Percentiles rank a stretch among this genome's conserved stretches.
phyloP scores from a whole-genome alignment of 2,888 invertebrate genomes.

The Emmelina monodactyla region DNA sequence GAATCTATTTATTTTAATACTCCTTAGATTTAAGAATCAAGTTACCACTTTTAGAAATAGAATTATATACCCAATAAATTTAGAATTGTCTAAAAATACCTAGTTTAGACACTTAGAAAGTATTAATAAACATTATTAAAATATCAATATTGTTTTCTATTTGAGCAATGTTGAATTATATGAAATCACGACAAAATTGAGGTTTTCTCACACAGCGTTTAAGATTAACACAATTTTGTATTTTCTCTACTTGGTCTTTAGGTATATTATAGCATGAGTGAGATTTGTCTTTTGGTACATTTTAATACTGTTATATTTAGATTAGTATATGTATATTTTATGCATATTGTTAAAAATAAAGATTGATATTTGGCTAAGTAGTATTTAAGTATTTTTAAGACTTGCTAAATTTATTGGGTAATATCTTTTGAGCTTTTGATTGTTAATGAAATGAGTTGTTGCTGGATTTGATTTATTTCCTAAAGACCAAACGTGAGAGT shows the following conservation, averaged over 20 bases:
- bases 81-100: constrained; percentile 46
- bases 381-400: constrained; percentile 13
- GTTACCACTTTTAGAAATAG: not conserved
- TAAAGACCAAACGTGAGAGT: constrained; percentile 65
- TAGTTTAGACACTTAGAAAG: constrained; percentile 28
- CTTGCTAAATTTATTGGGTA: constrained; percentile 66
- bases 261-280: constrained; percentile 22
- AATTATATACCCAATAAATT: constrained; percentile 58
- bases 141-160: constrained; percentile 41
- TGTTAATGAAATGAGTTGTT: constrained; percentile 16
- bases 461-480: constrained; percentile 39
- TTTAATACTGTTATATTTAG: not conserved
- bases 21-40: not conserved
- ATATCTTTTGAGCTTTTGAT: constrained; percentile 33
- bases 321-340: not conserved
- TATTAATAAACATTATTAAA: constrained; percentile 34
- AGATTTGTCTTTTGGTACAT: constrained; percentile 16
- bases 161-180: constrained; percentile 49
- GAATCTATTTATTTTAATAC: constrained; percentile 12
- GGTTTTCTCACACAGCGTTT: constrained; percentile 49
- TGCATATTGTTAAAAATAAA: not conserved
- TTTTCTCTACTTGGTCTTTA: constrained; percentile 59
- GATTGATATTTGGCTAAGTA: constrained; percentile 22
- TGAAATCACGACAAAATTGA: constrained; percentile 47
- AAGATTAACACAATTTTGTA: constrained; percentile 21